phyloP scores from a whole-genome alignment of 2,113 vertebrate genomes.

The Gambusia holbrooki region DNA sequence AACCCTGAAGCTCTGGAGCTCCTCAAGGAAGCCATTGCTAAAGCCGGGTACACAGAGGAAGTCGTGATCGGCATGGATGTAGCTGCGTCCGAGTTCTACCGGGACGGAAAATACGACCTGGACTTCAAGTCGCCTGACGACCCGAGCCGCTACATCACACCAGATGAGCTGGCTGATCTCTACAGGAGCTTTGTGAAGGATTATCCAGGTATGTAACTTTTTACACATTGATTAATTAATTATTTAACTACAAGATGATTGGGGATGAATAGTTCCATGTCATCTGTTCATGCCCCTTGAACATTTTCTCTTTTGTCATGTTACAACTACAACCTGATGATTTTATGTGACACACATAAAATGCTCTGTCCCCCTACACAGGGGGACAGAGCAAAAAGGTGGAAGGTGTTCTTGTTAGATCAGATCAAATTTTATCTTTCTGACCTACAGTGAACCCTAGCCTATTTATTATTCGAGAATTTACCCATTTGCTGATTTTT shows the following conservation, averaged over 20 bases:
- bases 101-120: slow-evolving; percentile 92
- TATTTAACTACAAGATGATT: neutral
- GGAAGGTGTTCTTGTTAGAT: neutral
- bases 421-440: neutral
- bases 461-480: too few species aligned
- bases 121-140: slow-evolving; percentile 98
- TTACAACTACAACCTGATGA: neutral
- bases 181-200: slow-evolving; percentile 93
- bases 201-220: slow-evolving; percentile 84
- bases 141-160: slow-evolving; percentile 86
- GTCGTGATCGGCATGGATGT: slow-evolving; percentile 98
- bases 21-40: slow-evolving; percentile 88
- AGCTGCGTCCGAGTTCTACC: slow-evolving; percentile 93
- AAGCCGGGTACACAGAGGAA: slow-evolving; percentile 92
- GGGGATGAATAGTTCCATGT: neutral
- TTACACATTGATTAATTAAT: neutral
- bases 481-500: too few species aligned
- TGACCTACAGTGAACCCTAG: neutral
- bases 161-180: slow-evolving; percentile 89
- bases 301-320: neutral
- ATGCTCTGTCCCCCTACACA: too few species aligned
- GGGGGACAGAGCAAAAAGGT: neutral
- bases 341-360: too few species aligned
- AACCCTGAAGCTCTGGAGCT: slow-evolving; percentile 86
- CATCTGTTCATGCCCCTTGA: neutral